Percentiles rank a stretch among this genome's conserved stretches.
Conservation (phyloP, 2,113 vertebrate genomes). For the Gymnorhina tibicen region DNA sequence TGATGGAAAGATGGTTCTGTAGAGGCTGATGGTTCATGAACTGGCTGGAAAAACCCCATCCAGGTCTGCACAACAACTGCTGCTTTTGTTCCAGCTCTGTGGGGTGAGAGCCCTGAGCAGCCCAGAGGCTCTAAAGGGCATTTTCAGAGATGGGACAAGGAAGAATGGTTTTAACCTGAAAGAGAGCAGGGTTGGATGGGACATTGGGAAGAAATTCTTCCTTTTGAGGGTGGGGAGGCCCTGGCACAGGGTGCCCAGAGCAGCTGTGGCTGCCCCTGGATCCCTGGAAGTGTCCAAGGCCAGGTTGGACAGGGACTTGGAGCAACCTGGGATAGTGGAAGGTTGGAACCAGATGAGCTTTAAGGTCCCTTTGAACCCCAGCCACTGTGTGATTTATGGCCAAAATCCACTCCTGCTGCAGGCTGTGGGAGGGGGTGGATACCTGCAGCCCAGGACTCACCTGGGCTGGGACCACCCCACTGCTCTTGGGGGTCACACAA, state of each 20-base stretch:
- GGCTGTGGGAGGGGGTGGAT: background rate
- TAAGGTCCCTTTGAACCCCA: background rate
- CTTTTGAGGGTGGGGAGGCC: accelerated
- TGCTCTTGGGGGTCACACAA: background rate
- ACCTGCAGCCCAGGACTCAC: background rate
- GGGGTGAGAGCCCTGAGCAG: background rate
- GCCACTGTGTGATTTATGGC: background rate
- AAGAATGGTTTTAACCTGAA: background rate
- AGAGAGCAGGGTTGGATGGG: background rate
- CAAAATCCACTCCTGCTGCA: background rate
- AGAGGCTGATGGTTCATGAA: background rate
- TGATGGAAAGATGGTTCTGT: background rate
- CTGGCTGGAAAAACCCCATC: background rate
- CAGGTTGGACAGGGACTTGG: accelerated
- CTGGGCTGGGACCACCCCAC: background rate
- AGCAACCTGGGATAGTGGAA: background rate
- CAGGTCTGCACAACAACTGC: background rate
- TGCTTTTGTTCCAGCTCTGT: background rate
- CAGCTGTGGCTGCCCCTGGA: background rate
- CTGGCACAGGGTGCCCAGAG: accelerated
- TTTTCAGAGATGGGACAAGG: background rate
- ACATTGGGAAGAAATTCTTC: accelerated
- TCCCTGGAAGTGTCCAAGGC: background rate
- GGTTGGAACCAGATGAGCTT: background rate
- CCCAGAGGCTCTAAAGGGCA: background rate